These are phyloP conservation scores for Callinectes sapidus DNA, from an alignment of 2,888 invertebrate genomes.

Conservation along the genomic window DNA sequence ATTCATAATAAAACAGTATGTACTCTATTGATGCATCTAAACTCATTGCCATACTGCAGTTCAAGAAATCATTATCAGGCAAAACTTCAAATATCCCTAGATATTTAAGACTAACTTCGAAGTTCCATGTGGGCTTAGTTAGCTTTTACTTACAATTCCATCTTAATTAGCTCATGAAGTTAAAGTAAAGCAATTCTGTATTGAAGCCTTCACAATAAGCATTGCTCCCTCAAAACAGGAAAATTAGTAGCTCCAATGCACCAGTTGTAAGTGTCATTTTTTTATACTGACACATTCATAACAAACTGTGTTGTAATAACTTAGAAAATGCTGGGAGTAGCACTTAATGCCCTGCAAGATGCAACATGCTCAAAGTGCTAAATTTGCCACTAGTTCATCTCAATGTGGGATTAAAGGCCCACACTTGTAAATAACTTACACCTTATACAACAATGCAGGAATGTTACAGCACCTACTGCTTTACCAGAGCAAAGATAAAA, in stretches of 20 bases:
- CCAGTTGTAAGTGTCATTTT: conserved; percentile 8
- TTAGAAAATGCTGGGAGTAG: conserved; percentile 25
- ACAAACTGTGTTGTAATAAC: background rate
- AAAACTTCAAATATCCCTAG: background rate
- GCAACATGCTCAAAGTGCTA: conserved; percentile 40
- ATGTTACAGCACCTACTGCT: conserved; percentile 22
- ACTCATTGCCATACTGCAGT: background rate
- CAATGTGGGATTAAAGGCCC: conserved; percentile 2
- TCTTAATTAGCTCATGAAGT: background rate
- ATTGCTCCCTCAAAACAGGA: background rate
- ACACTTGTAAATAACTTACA: conserved; percentile 26
- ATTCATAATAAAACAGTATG: background rate
- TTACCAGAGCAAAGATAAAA: background rate
- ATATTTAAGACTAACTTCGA: background rate
- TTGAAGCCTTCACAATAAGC: background rate
- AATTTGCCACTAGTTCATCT: background rate
- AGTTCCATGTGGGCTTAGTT: background rate
- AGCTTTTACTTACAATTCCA: background rate
- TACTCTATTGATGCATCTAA: background rate
- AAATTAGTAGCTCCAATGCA: conserved; percentile 31
- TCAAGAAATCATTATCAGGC: background rate
- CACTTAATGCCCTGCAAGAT: conserved; percentile 48
- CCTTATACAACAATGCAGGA: conserved; percentile 25
- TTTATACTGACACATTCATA: background rate
- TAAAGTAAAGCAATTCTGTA: background rate